Evolutionary conservation across 2,888 invertebrate species (phyloP).

Genomic region (Philopedon plagiatum): DNA sequence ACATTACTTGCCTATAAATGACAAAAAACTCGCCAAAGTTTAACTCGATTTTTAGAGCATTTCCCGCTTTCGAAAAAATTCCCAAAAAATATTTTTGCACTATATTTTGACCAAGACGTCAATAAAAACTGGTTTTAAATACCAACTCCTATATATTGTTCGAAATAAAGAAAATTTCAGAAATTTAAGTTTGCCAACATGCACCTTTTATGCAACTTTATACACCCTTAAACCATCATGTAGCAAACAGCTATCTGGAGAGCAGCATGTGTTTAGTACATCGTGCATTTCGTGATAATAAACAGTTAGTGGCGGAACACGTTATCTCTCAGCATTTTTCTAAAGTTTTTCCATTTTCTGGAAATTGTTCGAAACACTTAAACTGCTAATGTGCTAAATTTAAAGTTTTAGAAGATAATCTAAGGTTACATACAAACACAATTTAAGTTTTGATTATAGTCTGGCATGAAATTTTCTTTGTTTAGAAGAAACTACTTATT

Average conservation of each 20-base stretch:
- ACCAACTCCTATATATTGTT: no score
- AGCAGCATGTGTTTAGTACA: neutral
- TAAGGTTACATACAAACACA: constrained; percentile 8
- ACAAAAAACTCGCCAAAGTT: no score
- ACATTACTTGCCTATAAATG: no score
- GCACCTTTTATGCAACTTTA: neutral
- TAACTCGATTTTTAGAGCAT: no score
- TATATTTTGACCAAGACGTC: no score
- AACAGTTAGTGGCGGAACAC: neutral
- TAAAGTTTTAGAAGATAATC: constrained; percentile 1
- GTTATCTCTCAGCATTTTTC: neutral
- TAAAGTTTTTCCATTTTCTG: constrained; percentile 5
- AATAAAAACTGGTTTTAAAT: no score
- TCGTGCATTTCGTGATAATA: neutral
- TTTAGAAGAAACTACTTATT: neutral
- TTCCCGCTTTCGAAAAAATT: no score
- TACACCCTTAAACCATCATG: neutral
- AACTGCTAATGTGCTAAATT: constrained; percentile 4
- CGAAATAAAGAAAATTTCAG: no score
- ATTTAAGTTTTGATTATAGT: constrained; percentile 12
- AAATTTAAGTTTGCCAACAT: neutral
- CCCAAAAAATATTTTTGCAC: no score
- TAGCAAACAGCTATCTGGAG: neutral
- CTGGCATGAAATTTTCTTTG: neutral
- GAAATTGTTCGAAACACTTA: constrained; percentile 11